These are phyloP conservation scores for Acanthacorydalis orientalis DNA, from an alignment of 2,888 invertebrate genomes.

Conservation along the genomic window DNA sequence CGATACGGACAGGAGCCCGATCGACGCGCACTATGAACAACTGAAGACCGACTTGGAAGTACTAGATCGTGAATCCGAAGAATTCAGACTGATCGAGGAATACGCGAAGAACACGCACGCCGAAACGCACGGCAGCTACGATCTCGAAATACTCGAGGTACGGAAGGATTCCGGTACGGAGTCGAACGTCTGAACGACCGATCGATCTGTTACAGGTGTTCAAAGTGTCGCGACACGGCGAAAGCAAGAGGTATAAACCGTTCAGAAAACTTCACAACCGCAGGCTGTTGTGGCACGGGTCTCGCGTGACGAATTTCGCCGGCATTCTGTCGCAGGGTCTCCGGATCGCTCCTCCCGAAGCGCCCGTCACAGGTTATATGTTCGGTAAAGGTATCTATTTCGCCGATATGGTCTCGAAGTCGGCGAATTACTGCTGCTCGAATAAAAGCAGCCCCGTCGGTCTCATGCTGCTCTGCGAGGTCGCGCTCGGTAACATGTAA, in stretches of 20 bases:
- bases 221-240: slow-evolving; percentile 58
- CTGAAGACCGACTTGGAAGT: slow-evolving; percentile 68
- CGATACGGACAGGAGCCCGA: slow-evolving; percentile 33
- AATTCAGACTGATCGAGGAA: slow-evolving; percentile 53
- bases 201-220: slow-evolving; percentile 34
- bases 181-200: background rate
- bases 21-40: slow-evolving; percentile 77
- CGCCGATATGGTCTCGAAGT: slow-evolving; percentile 98
- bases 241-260: slow-evolving; percentile 67
- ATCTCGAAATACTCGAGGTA: slow-evolving; percentile 48
- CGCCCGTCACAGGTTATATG: slow-evolving; percentile 90
- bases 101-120: slow-evolving; percentile 90
- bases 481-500: slow-evolving; percentile 85
- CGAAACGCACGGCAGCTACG: slow-evolving; percentile 63
- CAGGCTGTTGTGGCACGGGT: slow-evolving; percentile 92
- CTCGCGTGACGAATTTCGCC: slow-evolving; percentile 83
- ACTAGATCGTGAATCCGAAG: slow-evolving; percentile 45
- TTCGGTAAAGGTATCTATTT: slow-evolving; percentile 98
- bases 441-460: slow-evolving; percentile 53
- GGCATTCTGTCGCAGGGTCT: slow-evolving; percentile 87
- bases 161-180: slow-evolving; percentile 7
- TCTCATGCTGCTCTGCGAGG: slow-evolving; percentile 81
- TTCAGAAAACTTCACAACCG: slow-evolving; percentile 76
- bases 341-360: slow-evolving; percentile 95
- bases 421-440: slow-evolving; percentile 90